phyloP scores from a whole-genome alignment of 2,113 vertebrate species.

The Peromyscus polionotus region DNA sequence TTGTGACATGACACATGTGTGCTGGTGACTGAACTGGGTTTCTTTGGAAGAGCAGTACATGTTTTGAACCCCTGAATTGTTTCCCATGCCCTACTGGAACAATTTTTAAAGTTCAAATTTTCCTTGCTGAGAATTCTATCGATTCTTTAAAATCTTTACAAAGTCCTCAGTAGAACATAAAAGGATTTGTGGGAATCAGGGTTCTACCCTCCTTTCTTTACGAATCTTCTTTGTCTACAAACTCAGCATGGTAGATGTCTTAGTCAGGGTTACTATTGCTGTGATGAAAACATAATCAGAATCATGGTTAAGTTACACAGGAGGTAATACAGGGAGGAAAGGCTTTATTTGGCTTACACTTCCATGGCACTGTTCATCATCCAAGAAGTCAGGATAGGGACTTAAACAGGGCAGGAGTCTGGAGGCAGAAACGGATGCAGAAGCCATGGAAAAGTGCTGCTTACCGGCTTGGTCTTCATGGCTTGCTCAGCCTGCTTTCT shows the following conservation, averaged over 20 bases:
- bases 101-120: neutral
- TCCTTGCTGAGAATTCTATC: neutral
- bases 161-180: neutral
- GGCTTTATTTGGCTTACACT: neutral
- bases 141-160: neutral
- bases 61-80: neutral
- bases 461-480: neutral
- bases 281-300: neutral
- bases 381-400: too few relatives aligned
- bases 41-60: neutral
- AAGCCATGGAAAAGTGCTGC: too few relatives aligned
- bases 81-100: neutral
- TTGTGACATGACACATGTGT: neutral
- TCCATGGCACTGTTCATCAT: neutral
- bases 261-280: neutral
- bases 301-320: neutral
- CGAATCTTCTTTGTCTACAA: neutral
- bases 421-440: neutral
- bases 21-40: neutral
- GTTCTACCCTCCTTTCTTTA: neutral
- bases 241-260: neutral
- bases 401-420: neutral
- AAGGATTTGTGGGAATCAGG: neutral
- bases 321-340: neutral
- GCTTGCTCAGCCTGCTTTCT: neutral